Base-by-base conservation (phyloP, 2,888 invertebrate genomes). In the Drosophila pseudotakahashii region DNA sequence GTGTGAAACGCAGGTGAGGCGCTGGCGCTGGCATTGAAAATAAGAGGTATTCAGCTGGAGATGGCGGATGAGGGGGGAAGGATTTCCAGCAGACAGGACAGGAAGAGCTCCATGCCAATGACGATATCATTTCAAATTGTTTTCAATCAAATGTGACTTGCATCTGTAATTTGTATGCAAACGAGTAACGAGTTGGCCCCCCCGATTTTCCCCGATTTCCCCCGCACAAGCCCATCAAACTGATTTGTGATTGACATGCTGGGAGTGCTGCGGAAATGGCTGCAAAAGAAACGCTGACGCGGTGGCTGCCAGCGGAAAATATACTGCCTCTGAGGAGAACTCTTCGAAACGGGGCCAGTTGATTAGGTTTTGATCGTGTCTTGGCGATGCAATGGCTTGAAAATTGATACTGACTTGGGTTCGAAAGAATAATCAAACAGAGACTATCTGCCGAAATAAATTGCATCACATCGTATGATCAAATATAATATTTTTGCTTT, bases 111-210 rank as follows among this genome's bases (percentile, higher is more conserved):
- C 55, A 26, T 36, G 55, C 54, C 48, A 54, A 60, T 67, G 78
- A 73, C 60, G 61, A 86, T 83, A 83, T 81, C 84, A 79, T 81
- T 81, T 86, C 84, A 86, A 83, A 86, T 83, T 86, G 83, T 86
- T 83, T 83, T 83, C 87, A 79, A 83, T 83, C 83, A 83, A 83
- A 86, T 83, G 83, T 83, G 83, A 86, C 87, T 83, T 86, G 83
- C 87, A 83, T 83, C 81, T 76, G 83, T 83, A 83, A 83, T 83
- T 81, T 78, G 81, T 71, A 84, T 86, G 86, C 86, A 81, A 82
- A 83, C 78, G 84, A 83, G 81, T 52, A 63, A 57, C 69, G 75
- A 62, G 69, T 37, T 58, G 68, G 68, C 60, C 62, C 50, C 51
- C 64, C 50, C 51, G 19, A 19, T 19, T 19, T 19, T n/a, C n/a